Evolutionary conservation across 2,113 vertebrate species (phyloP).

Genomic region (Pedetes capensis): DNA sequence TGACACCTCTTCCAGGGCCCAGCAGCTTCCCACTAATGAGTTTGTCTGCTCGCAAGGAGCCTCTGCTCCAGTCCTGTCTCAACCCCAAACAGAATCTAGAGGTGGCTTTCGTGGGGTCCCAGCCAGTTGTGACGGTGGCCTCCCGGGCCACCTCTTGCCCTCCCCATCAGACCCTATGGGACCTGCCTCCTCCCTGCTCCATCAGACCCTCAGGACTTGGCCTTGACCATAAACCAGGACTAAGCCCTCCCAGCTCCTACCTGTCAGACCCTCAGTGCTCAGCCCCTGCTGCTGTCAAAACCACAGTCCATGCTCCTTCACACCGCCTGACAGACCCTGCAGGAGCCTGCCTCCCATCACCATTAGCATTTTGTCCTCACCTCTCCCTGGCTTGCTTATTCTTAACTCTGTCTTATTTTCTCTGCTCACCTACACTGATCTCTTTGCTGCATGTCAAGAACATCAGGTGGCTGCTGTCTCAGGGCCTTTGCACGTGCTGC

Average conservation of each 20-base stretch:
- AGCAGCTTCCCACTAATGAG: neutral
- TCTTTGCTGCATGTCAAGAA: neutral
- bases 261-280: neutral
- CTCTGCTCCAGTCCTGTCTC: too few relatives aligned
- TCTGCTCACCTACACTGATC: neutral
- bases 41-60: accelerated
- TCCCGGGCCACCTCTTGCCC: too few relatives aligned
- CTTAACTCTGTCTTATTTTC: neutral
- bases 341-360: too few relatives aligned
- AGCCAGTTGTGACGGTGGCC: neutral
- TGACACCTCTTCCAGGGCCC: neutral
- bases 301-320: accelerated
- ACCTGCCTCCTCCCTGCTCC: too few relatives aligned
- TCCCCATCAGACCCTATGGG: neutral
- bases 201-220: too few relatives aligned
- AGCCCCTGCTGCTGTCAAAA: accelerated
- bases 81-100: neutral
- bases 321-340: accelerated
- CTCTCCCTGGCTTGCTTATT: too few relatives aligned
- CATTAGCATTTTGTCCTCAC: neutral
- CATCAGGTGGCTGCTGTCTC: accelerated
- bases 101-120: accelerated
- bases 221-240: too few relatives aligned
- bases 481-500: neutral
- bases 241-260: too few relatives aligned